Base-by-base conservation (phyloP, 64 coral and sea anemone genomes). In the Stichodactyla mertensii region DNA sequence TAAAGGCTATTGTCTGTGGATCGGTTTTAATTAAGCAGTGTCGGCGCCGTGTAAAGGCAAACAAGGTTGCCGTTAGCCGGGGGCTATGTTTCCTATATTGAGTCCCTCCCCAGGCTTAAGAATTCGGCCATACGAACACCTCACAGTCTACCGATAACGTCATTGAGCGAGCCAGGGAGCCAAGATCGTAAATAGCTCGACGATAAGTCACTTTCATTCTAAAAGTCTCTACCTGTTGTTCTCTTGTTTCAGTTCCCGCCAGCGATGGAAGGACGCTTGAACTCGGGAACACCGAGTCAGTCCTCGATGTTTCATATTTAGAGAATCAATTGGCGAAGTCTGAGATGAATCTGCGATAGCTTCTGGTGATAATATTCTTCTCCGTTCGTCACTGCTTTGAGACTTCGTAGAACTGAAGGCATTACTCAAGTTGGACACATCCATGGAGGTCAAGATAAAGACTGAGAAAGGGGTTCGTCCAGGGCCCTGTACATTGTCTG, bases 81-180 rank as follows among this genome's bases (percentile, higher is more conserved):
- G 10, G 78, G 78, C 78, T 14, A 81, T 52, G 69, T 55, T 55
- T 52, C 26, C 8, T 51, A 53, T 81, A 53, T 81, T 81, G 53
- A 81, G 78, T 81, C 78, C 53, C 78, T 81, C 78, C 78, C 78
- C 78, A 81, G 78, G 78, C 78, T 81, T 55, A 74, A 81, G 78
- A 81, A 81, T 53, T 81, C 78, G 78, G 78, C 78, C 78, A 81
- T 81, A 81, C 78, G 78, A 28, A 74, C 78, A 45, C 78, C 78
- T 53, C 31, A 81, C 78, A 16, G 51, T 81, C 53, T 53, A 55
- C 53, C 53, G 78, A 81, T 81, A 81, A 81, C 78, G 78, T 81
- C 13, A 53, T 52, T 81, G 78, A 81, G 16, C 52, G 53, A 74
- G 69, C 69, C 78, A 81, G 78, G 53, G 78, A 81, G 53, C 6